These are phyloP conservation scores for Dasyprocta punctata DNA, from an alignment of 2,113 vertebrate species.

Conservation along the genomic window DNA sequence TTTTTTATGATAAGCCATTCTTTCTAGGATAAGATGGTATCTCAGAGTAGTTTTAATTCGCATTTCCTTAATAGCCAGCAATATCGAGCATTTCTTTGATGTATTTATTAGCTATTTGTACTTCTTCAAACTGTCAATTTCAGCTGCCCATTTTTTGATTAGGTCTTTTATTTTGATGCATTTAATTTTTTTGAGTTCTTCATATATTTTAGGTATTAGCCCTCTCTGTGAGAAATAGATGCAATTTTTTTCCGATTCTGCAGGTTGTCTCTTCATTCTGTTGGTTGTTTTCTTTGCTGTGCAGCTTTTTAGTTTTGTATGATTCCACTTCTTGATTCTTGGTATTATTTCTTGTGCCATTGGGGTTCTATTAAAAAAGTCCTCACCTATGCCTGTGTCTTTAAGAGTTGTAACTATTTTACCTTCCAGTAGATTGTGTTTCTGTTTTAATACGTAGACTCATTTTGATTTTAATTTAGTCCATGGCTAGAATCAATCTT, in stretches of 20 bases:
- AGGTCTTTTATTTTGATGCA: not conserved
- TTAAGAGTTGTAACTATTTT: not conserved
- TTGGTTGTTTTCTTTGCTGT: not conserved
- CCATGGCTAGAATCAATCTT: not conserved
- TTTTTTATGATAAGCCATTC: not conserved
- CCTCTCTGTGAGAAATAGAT: not conserved
- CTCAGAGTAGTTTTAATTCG: not conserved
- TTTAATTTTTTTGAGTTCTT: not conserved
- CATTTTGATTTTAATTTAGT: not conserved
- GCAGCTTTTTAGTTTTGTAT: not conserved
- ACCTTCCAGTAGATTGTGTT: not conserved
- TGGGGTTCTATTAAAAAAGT: not conserved
- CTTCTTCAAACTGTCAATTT: not conserved
- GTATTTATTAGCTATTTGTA: not conserved
- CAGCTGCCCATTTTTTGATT: not conserved
- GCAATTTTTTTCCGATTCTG: not conserved
- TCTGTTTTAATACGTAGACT: not conserved
- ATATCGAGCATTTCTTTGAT: no score
- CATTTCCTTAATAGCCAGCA: not conserved
- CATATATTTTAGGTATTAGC: not conserved
- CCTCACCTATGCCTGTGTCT: not conserved
- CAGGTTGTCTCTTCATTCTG: not conserved
- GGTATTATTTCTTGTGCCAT: not conserved
- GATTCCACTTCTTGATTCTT: not conserved
- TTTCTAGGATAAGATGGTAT: not conserved